These are phyloP conservation scores for Anser brachyrhynchus DNA, from an alignment of 2,113 vertebrate genomes.

Conservation along the genomic window DNA sequence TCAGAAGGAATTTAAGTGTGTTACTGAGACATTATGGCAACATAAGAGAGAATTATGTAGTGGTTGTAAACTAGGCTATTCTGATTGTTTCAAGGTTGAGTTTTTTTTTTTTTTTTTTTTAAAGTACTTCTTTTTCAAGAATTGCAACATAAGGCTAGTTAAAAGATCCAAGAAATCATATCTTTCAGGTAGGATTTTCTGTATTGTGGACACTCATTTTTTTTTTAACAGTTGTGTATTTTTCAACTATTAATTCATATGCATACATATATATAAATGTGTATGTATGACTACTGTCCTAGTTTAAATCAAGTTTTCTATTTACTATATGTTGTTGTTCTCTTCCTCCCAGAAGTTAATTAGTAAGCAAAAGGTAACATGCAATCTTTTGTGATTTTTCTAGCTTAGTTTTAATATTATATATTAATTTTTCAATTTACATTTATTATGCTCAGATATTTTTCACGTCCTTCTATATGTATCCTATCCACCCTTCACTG, in stretches of 20 bases:
- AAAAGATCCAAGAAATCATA: not conserved
- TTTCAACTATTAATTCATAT: not conserved
- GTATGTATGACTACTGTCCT: not conserved
- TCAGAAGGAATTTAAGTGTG: not conserved
- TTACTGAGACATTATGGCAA: not conserved
- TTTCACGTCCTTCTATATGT: not conserved
- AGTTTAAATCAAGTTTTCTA: not conserved
- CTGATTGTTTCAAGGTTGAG: conserved; percentile 23
- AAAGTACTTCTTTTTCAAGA: not conserved
- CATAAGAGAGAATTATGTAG: not conserved
- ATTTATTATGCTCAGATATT: not conserved
- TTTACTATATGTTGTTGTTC: not conserved
- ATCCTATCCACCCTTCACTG: not conserved
- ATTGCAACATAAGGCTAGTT: conserved; percentile 4
- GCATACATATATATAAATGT: not conserved
- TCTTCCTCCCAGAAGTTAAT: not conserved
- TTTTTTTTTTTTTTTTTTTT: not conserved
- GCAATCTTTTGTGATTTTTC: not conserved
- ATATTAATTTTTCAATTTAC: not conserved
- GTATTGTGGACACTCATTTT: not conserved
- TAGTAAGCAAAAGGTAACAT: not conserved
- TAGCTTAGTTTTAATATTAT: not conserved
- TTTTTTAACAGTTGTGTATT: not conserved
- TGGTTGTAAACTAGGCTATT: not conserved
- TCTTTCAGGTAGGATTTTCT: not conserved